These are phyloP conservation scores for Hemaris fuciformis DNA, from an alignment of 2,888 invertebrate species.

Conservation along the genomic window DNA sequence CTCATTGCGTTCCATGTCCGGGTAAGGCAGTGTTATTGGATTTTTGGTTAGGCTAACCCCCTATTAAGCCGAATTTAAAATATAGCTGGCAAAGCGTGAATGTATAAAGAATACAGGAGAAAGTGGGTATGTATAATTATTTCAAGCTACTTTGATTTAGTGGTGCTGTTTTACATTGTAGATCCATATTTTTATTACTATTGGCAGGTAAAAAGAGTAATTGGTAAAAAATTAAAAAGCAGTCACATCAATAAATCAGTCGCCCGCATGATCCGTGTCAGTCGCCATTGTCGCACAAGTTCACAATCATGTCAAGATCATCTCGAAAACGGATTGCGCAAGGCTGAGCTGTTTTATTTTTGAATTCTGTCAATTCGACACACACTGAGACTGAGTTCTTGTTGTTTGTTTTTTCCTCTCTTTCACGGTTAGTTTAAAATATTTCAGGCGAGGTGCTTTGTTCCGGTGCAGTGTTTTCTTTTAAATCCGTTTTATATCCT, in stretches of 20 bases:
- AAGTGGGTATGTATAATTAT: too few species aligned
- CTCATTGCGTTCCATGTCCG: too few species aligned
- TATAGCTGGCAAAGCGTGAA: neutral
- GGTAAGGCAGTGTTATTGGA: too few species aligned
- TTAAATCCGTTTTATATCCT: too few species aligned
- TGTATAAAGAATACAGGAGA: too few species aligned
- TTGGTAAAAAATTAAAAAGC: neutral
- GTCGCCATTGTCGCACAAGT: conserved; percentile 60
- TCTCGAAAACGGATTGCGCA: conserved; percentile 43
- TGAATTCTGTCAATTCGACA: conserved; percentile 7
- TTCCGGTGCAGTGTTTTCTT: too few species aligned
- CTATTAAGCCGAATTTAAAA: too few species aligned
- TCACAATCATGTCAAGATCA: conserved; percentile 71
- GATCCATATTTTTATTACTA: neutral
- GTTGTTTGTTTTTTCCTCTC: neutral
- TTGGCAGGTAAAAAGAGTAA: neutral
- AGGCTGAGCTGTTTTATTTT: conserved; percentile 47
- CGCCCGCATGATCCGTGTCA: conserved; percentile 66
- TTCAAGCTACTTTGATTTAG: too few species aligned
- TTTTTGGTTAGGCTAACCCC: too few species aligned
- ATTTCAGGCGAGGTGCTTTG: too few species aligned
- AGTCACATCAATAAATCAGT: conserved; percentile 41
- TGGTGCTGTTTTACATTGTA: too few species aligned
- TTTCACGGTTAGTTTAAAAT: neutral
- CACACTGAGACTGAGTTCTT: neutral